Base-by-base conservation (phyloP, 2,888 invertebrate genomes). In the Cerastis leucographa region DNA sequence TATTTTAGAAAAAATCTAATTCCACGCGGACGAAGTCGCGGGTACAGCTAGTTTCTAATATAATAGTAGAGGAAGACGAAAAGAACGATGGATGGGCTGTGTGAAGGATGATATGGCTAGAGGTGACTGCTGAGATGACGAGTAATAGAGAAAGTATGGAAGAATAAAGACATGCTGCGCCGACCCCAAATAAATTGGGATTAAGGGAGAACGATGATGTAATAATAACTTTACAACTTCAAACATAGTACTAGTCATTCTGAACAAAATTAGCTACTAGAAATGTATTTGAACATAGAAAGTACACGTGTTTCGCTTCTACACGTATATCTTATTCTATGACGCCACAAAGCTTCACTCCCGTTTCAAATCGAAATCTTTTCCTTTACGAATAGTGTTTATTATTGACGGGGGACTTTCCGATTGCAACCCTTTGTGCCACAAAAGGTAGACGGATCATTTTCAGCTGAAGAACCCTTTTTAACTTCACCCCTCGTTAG, bases 401-500 rank as follows among this genome's bases (percentile, higher is more conserved):
- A 83, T 85, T 83, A 81, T 81, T 85, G 82, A 77, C 59, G 82
- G 67, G 73, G 71, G 71, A 77, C 73, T 85, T 85, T 81, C 71
- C 61, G 76, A 83, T 83, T 74, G 54, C 76, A 81, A 85, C 85
- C 85, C 77, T 83, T 83, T 85, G 74, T 71, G 59, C 3, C 71
- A 54, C 76, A 80, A 74, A 81, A 81, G 73, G 65, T 68, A 76
- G 85, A 72, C 46, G 71, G 81, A 85, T 83, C 71, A 72, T 76
- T 83, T 85, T 85, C 76, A 76, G 76, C 67, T 62, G 76, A 70
- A 67, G 62, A 72, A 81, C 76, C 83, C 78, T 81, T 83, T 84
- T 81, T 74, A 66, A 69, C 66, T 70, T 62, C 22, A 54, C 71
- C 61, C 71, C 83, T 84, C 83, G 83, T 84, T 84, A 85, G 82